Percentiles rank a stretch among this genome's conserved stretches.
Evolutionary conservation across 2,888 invertebrate genomes (phyloP).

Genomic region (Polyploca ridens): DNA sequence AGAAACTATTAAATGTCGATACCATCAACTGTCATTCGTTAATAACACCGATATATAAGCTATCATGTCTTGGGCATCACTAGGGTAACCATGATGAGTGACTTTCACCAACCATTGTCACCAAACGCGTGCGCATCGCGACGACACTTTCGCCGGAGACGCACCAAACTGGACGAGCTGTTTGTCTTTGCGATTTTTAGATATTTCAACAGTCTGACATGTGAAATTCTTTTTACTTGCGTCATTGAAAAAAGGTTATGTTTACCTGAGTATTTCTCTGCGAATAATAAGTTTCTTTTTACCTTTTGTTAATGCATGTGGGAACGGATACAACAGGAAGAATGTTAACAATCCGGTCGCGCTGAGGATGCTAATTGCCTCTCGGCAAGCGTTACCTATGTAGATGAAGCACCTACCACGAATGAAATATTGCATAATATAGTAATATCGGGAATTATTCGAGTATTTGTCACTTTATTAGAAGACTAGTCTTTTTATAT

Average conservation of each 20-base stretch:
- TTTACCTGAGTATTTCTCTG: constrained; percentile 46
- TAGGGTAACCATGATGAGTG: constrained; percentile 16
- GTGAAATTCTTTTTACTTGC: constrained; percentile 46
- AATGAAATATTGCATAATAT: not conserved
- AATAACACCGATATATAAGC: not conserved
- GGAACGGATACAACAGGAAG: constrained; percentile 64
- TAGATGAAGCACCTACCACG: constrained; percentile 49
- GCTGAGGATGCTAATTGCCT: constrained; percentile 69
- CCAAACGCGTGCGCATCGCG: constrained; percentile 37
- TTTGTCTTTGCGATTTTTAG: constrained; percentile 49
- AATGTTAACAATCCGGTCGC: constrained; percentile 69
- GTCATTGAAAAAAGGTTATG: constrained; percentile 48
- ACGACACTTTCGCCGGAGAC: constrained; percentile 60
- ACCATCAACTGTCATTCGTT: not conserved
- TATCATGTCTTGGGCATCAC: constrained; percentile 4
- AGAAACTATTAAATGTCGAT: not conserved
- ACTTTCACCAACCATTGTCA: constrained; percentile 69
- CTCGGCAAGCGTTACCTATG: constrained; percentile 57
- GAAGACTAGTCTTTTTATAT: too few species aligned
- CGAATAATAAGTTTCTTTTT: constrained; percentile 34
- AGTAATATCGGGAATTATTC: too few species aligned
- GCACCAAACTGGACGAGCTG: constrained; percentile 47
- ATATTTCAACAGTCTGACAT: constrained; percentile 31
- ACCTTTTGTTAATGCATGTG: constrained; percentile 53
- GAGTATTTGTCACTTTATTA: too few species aligned